Base-by-base conservation (phyloP, 2,888 invertebrate genomes). In the Coelopa pilipes region DNA sequence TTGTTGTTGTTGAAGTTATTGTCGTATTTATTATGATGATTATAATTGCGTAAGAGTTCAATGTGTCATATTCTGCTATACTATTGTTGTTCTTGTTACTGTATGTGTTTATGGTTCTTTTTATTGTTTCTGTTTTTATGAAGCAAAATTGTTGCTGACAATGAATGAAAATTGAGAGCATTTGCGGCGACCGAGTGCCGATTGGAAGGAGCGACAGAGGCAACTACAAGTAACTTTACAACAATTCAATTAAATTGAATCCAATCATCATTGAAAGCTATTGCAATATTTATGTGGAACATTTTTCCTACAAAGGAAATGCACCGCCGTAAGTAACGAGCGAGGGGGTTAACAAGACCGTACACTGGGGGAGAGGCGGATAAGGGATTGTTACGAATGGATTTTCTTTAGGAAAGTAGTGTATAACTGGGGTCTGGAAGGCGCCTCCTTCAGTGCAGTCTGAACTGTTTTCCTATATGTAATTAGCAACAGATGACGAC, bases 41-140 rank as follows among this genome's bases (percentile, higher is more conserved):
- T 34, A 63, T 71, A 70, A 71, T 71, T 71, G 66, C 60, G 70
- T 65, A 76, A 78, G 74, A 79, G 74, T 79, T 78, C 77, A 77
- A 74, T 76, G 77, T 76, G 75, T 76, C 75, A 76, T 60, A 74
- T 76, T 75, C 72, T 76, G 60, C 60, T 53, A 47, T 45, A 60
- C 53, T 72, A 19, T 53, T 60, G 62, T 57, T 72, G 24, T 24
- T 71, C 73, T 77, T 74, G 66, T 72, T 76, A 70, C 62, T 74
- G 72, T 63, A 60, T 46, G n/a, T 67, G 34, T 71, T 60, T 68
- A 34, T 72, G 5, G 34, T 49, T 17, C 46, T 21, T 68, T 55
- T 53, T 74, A 53, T 65, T 71, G 24, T 46, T 50, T 45, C 11
- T 59, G 50, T 60, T 76, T 66, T 55, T 66, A 74, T 69, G 70